Evolutionary conservation across 2,888 invertebrate species (phyloP).

Genomic region (Amorpha juglandis): DNA sequence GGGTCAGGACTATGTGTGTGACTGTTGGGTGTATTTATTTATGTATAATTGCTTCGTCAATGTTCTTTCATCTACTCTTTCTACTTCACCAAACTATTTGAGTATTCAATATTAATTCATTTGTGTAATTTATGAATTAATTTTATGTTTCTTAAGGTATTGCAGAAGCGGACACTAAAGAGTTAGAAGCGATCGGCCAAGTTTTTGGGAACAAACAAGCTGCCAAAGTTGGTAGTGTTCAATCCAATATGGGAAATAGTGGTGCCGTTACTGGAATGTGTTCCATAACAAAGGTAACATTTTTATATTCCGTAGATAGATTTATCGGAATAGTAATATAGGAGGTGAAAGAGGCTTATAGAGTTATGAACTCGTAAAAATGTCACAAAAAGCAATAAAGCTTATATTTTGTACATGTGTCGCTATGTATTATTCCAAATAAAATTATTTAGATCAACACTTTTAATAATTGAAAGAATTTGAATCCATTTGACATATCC

Average conservation of each 20-base stretch:
- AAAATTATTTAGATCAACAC: too few species aligned
- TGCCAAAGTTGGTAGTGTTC: conserved; percentile 77
- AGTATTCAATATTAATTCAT: too few species aligned
- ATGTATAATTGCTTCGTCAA: too few species aligned
- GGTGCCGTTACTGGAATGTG: conserved; percentile 70
- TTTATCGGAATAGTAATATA: neutral
- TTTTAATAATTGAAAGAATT: too few species aligned
- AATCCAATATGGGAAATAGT: conserved; percentile 66
- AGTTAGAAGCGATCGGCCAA: conserved; percentile 84
- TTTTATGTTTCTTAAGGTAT: neutral
- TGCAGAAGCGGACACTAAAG: conserved; percentile 84
- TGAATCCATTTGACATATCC: too few species aligned
- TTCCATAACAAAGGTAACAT: conserved; percentile 79
- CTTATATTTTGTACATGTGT: neutral
- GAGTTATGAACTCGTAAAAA: neutral
- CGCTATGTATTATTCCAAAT: neutral
- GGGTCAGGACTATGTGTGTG: too few species aligned
- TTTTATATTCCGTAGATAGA: neutral
- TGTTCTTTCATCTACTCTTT: too few species aligned
- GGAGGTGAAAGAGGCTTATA: neutral
- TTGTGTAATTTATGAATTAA: neutral
- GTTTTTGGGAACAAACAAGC: conserved; percentile 79
- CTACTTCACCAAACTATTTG: too few species aligned
- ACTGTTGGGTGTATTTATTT: too few species aligned
- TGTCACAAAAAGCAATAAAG: neutral